Evolutionary conservation across 2,888 invertebrate species (phyloP), one percentile per base, ranked within the genome.

Genomic region (Nowickia ferox): DNA sequence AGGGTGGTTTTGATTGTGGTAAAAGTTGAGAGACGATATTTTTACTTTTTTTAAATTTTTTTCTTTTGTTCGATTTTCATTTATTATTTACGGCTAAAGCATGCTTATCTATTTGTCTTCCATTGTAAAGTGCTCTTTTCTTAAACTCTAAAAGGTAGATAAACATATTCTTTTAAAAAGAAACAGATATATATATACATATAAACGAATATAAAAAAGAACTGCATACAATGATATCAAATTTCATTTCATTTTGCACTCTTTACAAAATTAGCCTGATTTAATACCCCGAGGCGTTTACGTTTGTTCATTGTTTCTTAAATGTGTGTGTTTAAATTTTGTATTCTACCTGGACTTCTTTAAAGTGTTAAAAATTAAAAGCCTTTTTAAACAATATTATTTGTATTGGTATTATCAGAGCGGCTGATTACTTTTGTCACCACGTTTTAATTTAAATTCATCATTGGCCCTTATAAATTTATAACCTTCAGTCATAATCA

Each of bases 1-100:
- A 78, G 80, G 84, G 77, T 78, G 40, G 80, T 77, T 86, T 86
- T 84, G 81, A 82, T 84, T 87, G 81, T 87, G 84, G 77, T 72
- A 87, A 78, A 84, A 75, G 55, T 77, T 87, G 71, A 81, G 81
- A 68, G 77, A 83, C 78, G 79, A 82, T 82, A 65, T 69, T 71
- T 77, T 79, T 61, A 48, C 65, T 42, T 30, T 30, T 30, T 30
- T 22, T n/a, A n/a, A n/a, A n/a, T n/a, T 30, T 30, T 30, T 30
- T 2, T 30, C 11, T 40, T 76, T 55, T 51, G 48, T 77, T 72
- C 51, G 48, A 42, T 68, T 72, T 57, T 51, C 15, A 57, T 44
- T 61, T 55, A 42, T 44, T 15, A n/a, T 75, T 66, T 19, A 57
- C 59, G 48, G 22, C 65, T 38, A 83, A 15, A 72, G 59, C 77